Evolutionary conservation across 53 echinoderm and acorn worm genomes (phyloP).

Genomic region (Echinometra lucunter): DNA sequence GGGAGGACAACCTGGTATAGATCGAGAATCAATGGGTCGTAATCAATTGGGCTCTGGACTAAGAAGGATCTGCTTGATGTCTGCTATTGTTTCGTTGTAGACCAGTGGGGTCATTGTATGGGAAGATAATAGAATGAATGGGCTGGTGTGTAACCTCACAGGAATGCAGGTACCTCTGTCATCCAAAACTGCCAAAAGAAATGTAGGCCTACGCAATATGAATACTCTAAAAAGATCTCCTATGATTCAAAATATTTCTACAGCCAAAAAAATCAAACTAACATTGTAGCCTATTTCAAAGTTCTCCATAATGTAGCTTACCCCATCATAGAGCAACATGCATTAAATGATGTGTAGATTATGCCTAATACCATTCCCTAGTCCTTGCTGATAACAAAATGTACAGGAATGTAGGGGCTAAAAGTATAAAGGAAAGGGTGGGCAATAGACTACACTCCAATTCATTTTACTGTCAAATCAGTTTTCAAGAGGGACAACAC

Average conservation of each 20-base stretch:
- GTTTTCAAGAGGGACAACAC: background rate
- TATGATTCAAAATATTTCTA: background rate
- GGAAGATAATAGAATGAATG: conserved; percentile 41
- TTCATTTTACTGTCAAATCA: too few species aligned
- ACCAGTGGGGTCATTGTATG: background rate
- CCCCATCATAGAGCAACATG: background rate
- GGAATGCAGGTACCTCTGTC: conserved; percentile 53
- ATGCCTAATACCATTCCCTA: background rate
- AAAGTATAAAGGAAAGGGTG: background rate
- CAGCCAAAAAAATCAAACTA: background rate
- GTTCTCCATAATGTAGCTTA: background rate
- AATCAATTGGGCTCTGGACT: conserved; percentile 8
- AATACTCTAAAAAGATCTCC: background rate
- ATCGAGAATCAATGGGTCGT: conserved; percentile 12
- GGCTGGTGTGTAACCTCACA: background rate
- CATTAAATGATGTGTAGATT: background rate
- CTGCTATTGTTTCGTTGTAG: conserved; percentile 31
- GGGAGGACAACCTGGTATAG: background rate
- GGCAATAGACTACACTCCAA: background rate
- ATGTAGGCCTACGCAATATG: background rate
- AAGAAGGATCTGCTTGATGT: conserved; percentile 27
- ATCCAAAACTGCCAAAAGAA: background rate
- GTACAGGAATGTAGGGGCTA: too few species aligned
- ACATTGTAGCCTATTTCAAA: background rate
- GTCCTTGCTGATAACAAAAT: background rate